Evolutionary conservation across 1,140 invertebrate genomes (phyloP).

Genomic region (Leucophenga varia): DNA sequence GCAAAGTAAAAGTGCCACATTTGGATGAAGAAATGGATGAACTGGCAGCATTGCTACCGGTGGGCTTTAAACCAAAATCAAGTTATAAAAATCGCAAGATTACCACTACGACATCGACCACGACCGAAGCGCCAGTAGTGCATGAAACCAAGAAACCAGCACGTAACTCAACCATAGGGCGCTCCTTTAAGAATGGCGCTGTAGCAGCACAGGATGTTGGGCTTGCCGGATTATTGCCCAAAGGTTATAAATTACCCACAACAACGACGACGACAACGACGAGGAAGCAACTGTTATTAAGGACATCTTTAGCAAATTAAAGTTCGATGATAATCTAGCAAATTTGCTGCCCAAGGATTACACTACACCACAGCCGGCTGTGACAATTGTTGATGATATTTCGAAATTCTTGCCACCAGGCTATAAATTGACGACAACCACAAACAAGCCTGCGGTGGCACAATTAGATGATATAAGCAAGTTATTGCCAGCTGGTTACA

Average conservation of each 20-base stretch:
- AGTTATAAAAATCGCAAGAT: conserved; percentile 60
- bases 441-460: conserved; percentile 37
- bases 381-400: conserved; percentile 57
- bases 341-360: conserved; percentile 69
- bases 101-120: conserved; percentile 58
- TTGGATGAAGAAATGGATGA: conserved; percentile 69
- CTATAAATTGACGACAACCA: conserved; percentile 59
- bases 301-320: conserved; percentile 38
- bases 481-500: conserved; percentile 61
- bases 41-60: conserved; percentile 62
- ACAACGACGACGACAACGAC: conserved; percentile 54
- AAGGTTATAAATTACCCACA: conserved; percentile 63
- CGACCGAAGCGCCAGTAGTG: conserved; percentile 29
- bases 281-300: conserved; percentile 24
- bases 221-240: conserved; percentile 61
- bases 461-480: conserved; percentile 57
- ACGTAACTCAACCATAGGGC: conserved; percentile 50
- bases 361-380: conserved; percentile 36
- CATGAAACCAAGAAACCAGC: conserved; percentile 30
- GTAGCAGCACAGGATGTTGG: conserved; percentile 50
- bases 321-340: conserved; percentile 45
- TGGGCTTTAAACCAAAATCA: conserved; percentile 63
- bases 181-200: conserved; percentile 46
- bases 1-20: conserved; percentile 63
- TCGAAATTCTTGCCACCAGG: conserved; percentile 66